Evolutionary conservation across 1,140 invertebrate species (phyloP).

Genomic region (Trachymyrmex cornetzi): DNA sequence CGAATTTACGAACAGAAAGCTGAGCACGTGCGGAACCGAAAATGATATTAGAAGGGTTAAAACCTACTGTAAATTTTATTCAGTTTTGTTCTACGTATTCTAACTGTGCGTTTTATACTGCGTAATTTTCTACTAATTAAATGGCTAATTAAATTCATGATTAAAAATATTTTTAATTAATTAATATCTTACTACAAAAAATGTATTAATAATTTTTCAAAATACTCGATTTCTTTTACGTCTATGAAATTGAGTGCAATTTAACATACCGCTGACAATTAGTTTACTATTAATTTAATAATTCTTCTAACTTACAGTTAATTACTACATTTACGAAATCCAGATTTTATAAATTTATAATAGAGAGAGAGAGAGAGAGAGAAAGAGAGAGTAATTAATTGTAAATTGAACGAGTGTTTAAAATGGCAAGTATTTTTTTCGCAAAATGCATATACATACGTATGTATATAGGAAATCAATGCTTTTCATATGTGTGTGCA

Average conservation of each 20-base stretch:
- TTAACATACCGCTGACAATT: neutral
- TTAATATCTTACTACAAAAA: neutral
- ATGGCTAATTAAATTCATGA: neutral
- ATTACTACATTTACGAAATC: neutral
- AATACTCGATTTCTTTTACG: neutral
- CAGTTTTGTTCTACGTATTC: neutral
- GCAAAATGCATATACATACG: neutral
- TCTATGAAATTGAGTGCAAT: conserved; percentile 10
- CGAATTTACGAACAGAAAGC: conserved; percentile 9
- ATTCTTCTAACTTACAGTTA: neutral
- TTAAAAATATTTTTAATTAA: neutral
- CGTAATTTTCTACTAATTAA: neutral
- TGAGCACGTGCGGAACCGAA: neutral
- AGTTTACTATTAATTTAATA: neutral
- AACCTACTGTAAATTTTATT: neutral
- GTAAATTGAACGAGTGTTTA: neutral
- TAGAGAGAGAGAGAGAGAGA: too few relatives aligned
- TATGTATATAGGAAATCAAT: neutral
- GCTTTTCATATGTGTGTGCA: neutral
- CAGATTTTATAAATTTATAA: neutral
- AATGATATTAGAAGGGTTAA: neutral
- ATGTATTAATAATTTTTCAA: neutral
- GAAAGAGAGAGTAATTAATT: too few relatives aligned
- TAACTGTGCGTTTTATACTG: neutral
- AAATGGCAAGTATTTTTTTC: neutral